phyloP scores from a whole-genome alignment of 2,888 invertebrate genomes.

The Empis stercorea region DNA sequence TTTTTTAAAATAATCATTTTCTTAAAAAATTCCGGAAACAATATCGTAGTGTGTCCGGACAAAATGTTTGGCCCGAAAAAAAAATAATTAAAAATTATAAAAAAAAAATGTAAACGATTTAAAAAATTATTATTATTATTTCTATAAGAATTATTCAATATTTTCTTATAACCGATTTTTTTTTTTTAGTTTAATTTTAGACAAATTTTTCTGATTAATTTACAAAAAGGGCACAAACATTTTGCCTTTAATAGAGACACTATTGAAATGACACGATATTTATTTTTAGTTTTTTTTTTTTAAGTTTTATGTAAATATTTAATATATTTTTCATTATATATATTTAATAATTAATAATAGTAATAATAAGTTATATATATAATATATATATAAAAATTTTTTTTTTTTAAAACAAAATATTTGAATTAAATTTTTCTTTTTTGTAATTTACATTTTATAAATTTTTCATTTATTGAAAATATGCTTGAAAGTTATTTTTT shows the following conservation, averaged over 20 bases:
- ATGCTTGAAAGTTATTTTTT: too few species aligned
- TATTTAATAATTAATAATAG: too few species aligned
- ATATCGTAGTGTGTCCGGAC: constrained; percentile 12
- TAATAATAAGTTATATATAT: neutral
- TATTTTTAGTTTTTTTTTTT: constrained; percentile 9
- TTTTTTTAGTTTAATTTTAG: neutral
- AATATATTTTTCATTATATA: constrained; percentile 9
- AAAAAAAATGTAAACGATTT: too few species aligned
- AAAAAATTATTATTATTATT: too few species aligned
- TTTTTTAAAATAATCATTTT: neutral
- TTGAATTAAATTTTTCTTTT: too few species aligned
- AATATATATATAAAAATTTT: constrained; percentile 2
- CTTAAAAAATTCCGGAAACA: constrained; percentile 3
- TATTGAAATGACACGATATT: constrained; percentile 11
- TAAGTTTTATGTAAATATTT: constrained; percentile 5
- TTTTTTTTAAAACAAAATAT: constrained; percentile 2
- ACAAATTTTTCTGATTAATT: neutral
- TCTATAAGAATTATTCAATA: too few species aligned
- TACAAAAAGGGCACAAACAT: constrained; percentile 12
- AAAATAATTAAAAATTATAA: neutral
- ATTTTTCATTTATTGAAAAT: too few species aligned
- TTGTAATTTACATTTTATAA: too few species aligned
- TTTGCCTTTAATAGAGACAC: constrained; percentile 11
- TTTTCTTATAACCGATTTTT: too few species aligned
- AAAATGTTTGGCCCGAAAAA: constrained; percentile 13